phyloP scores from a whole-genome alignment of 2,113 vertebrate genomes.

The Cygnus buccinator region DNA sequence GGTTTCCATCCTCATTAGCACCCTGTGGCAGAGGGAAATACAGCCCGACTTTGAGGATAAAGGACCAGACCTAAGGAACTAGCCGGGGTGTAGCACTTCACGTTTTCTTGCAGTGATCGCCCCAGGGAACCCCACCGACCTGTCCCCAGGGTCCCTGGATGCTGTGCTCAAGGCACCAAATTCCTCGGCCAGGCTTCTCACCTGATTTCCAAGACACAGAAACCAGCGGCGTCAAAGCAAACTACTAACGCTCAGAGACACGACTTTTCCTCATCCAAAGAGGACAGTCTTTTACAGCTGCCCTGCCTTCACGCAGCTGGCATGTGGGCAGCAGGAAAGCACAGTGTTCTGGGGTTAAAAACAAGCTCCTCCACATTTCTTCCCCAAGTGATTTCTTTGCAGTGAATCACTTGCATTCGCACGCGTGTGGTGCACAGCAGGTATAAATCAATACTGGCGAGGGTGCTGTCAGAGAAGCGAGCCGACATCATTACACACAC shows the following conservation, averaged over 20 bases:
- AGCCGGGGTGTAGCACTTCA: background rate
- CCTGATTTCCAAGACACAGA: background rate
- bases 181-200: background rate
- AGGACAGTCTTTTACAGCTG: background rate
- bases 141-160: background rate
- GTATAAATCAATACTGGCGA: background rate
- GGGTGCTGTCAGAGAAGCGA: background rate
- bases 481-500: background rate
- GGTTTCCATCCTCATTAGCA: background rate
- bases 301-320: background rate
- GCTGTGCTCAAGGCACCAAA: accelerated
- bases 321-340: background rate
- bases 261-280: background rate
- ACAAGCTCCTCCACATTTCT: background rate
- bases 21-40: background rate
- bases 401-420: background rate
- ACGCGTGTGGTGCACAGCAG: background rate
- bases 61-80: background rate
- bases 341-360: background rate
- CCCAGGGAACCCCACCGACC: accelerated
- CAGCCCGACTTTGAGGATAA: background rate
- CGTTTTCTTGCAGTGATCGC: background rate
- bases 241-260: background rate
- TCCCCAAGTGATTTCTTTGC: background rate
- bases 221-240: background rate